Percentiles rank a stretch among this genome's conserved stretches.
Evolutionary conservation across 2,888 invertebrate genomes (phyloP).

Genomic region (Tortrix viridana): DNA sequence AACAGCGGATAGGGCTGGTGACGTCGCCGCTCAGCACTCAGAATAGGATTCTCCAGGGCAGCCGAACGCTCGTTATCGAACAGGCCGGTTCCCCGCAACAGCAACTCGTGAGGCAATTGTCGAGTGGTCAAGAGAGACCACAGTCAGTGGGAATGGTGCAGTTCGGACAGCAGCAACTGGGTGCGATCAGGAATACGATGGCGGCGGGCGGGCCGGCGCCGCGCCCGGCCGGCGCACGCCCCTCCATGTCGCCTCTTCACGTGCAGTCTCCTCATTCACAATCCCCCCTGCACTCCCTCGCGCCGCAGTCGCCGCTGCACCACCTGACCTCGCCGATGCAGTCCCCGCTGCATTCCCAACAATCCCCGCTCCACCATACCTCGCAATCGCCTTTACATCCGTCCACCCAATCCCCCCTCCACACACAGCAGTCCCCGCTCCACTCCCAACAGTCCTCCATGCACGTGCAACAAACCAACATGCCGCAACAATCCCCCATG

Average conservation of each 20-base stretch:
- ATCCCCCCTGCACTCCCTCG: constrained; percentile 60
- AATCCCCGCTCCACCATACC: constrained; percentile 68
- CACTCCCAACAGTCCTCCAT: constrained; percentile 73
- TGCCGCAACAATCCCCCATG: constrained; percentile 65
- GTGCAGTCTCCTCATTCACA: constrained; percentile 66
- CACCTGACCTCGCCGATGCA: constrained; percentile 68
- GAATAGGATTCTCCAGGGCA: constrained; percentile 66
- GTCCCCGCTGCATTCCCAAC: constrained; percentile 74
- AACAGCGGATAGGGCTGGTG: constrained; percentile 71
- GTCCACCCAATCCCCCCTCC: constrained; percentile 72
- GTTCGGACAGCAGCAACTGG: constrained; percentile 65
- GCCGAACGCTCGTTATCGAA: constrained; percentile 74
- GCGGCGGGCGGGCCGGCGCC: constrained; percentile 55
- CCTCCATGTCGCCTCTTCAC: constrained; percentile 73
- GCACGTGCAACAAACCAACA: constrained; percentile 63
- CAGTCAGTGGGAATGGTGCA: constrained; percentile 67
- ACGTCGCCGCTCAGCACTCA: constrained; percentile 69
- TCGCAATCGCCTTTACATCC: constrained; percentile 69
- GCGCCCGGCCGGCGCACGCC: constrained; percentile 60
- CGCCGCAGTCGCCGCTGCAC: constrained; percentile 64
- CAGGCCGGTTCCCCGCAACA: constrained; percentile 68
- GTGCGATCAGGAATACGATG: constrained; percentile 50
- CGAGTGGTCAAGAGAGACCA: constrained; percentile 62
- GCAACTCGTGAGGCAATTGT: constrained; percentile 68
- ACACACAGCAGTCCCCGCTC: constrained; percentile 69